A percentile compares a stretch with the other conserved stretches of the same genome.
These are phyloP conservation scores for Stegophylla sp. DNA, from an alignment of 2,888 invertebrate genomes.

Conservation along the genomic window DNA sequence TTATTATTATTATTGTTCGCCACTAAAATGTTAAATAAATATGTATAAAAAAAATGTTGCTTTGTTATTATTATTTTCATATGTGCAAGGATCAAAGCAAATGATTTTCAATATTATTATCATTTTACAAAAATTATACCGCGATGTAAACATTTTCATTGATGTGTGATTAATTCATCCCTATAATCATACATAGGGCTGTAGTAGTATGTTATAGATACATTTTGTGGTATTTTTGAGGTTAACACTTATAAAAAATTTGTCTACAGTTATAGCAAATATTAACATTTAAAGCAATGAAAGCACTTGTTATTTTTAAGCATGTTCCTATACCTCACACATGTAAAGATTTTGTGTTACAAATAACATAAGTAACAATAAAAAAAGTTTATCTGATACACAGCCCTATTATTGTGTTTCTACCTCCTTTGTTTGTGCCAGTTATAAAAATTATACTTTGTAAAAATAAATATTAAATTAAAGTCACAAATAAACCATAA, in stretches of 20 bases:
- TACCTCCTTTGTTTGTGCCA: constrained; percentile 48
- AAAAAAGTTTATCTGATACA: neutral
- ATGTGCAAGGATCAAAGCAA: neutral
- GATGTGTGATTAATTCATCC: constrained; percentile 17
- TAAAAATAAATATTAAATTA: neutral
- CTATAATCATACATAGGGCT: constrained; percentile 19
- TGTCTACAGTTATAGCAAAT: neutral
- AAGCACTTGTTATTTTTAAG: constrained; percentile 35
- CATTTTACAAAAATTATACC: neutral
- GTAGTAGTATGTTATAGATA: constrained; percentile 9
- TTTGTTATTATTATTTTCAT: constrained; percentile 17
- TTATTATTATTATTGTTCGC: constrained; percentile 5
- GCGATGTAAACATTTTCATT: constrained; percentile 1
- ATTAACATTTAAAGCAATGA: neutral
- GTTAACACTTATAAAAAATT: constrained; percentile 27
- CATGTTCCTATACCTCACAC: constrained; percentile 47
- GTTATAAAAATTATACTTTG: constrained; percentile 7
- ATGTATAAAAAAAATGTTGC: constrained; percentile 3
- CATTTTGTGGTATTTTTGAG: constrained; percentile 7
- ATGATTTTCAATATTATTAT: neutral
- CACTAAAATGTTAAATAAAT: constrained; percentile 27
- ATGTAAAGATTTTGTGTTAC: constrained; percentile 10
- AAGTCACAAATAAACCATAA: constrained; percentile 22
- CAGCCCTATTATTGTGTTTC: constrained; percentile 52
- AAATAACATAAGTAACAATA: constrained; percentile 1